These are phyloP conservation scores for Drosophila seclusa DNA, from an alignment of 2,888 invertebrate species.

Conservation along the genomic window DNA sequence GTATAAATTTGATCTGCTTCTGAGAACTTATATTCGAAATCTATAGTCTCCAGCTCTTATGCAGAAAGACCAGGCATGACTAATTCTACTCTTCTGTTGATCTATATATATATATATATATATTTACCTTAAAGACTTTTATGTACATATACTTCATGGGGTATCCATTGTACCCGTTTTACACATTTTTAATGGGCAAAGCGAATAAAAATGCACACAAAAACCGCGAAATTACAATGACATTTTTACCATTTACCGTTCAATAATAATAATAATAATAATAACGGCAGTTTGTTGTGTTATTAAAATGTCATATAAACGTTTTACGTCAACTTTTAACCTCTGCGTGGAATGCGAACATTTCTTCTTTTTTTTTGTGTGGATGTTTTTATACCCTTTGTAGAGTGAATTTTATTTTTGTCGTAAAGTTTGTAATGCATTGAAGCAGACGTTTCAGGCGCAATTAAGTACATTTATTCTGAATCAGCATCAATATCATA, in stretches of 20 bases:
- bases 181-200: slow-evolving; percentile 10
- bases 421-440: background rate
- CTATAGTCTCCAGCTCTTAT: background rate
- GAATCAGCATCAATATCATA: background rate
- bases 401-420: background rate
- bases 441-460: background rate
- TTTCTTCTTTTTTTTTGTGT: background rate
- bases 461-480: background rate
- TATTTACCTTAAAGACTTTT: background rate
- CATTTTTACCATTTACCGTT: slow-evolving; percentile 59
- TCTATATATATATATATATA: background rate
- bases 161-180: background rate
- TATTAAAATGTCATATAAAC: slow-evolving; percentile 76
- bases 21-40: background rate
- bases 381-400: background rate
- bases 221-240: slow-evolving; percentile 54
- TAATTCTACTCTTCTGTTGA: background rate
- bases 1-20: background rate
- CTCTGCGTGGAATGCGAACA: slow-evolving; percentile 35
- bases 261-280: slow-evolving; percentile 67
- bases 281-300: slow-evolving; percentile 69
- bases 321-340: slow-evolving; percentile 67
- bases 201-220: background rate
- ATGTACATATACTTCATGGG: background rate
- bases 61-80: background rate